These are phyloP conservation scores for Choreutis nemorana DNA, from an alignment of 2,888 invertebrate genomes.

Conservation along the genomic window DNA sequence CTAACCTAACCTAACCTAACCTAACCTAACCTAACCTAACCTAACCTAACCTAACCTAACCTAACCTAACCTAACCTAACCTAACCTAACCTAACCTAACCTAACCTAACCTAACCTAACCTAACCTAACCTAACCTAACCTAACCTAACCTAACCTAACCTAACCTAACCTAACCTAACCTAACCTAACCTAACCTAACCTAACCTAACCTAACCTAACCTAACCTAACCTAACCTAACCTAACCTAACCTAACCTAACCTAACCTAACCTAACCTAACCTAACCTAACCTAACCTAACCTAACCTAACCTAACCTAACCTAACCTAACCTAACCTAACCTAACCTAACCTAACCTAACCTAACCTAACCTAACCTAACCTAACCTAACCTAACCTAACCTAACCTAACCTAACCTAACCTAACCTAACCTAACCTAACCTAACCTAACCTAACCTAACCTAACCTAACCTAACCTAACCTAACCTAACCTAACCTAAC, in stretches of 20 bases:
- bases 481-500: slow-evolving; percentile 10
- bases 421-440: slow-evolving; percentile 10
- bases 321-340: slow-evolving; percentile 11
- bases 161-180: slow-evolving; percentile 10
- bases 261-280: slow-evolving; percentile 15
- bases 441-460: slow-evolving; percentile 6
- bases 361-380: slow-evolving; percentile 12
- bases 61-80: slow-evolving; percentile 9
- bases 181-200: slow-evolving; percentile 11
- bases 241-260: slow-evolving; percentile 14
- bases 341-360: slow-evolving; percentile 7
- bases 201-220: slow-evolving; percentile 12
- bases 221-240: slow-evolving; percentile 12
- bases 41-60: slow-evolving; percentile 10
- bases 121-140: slow-evolving; percentile 10
- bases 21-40: slow-evolving; percentile 10
- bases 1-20: slow-evolving; percentile 11
- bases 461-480: slow-evolving; percentile 9
- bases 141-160: slow-evolving; percentile 10
- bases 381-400: slow-evolving; percentile 14
- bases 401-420: slow-evolving; percentile 12
- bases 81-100: slow-evolving; percentile 16
- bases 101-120: slow-evolving; percentile 16
- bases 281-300: slow-evolving; percentile 11
- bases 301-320: slow-evolving; percentile 9